Conservation (phyloP, 2,113 vertebrate genomes). For the Polypterus bichir region DNA sequence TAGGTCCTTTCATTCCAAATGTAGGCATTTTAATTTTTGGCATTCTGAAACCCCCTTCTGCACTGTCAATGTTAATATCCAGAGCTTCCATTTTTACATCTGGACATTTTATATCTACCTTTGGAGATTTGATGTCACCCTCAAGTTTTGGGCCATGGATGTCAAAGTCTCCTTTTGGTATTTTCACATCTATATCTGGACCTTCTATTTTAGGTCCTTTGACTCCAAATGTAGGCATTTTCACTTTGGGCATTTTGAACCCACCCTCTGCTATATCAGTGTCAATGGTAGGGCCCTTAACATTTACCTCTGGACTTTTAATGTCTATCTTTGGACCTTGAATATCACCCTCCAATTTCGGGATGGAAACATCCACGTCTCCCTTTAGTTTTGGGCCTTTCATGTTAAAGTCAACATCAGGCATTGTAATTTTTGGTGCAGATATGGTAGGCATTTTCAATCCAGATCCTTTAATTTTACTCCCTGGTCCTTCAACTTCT, state of each 20-base stretch:
- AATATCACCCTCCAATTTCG: slow-evolving; percentile 5
- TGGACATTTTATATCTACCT: neutral
- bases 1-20: slow-evolving; percentile 12
- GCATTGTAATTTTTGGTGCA: neutral
- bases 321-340: slow-evolving; percentile 10
- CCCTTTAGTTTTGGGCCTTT: neutral
- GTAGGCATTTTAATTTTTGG: slow-evolving; percentile 29
- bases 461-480: neutral
- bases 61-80: neutral
- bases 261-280: slow-evolving; percentile 19
- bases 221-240: slow-evolving; percentile 30
- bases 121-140: slow-evolving; percentile 17
- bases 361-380: neutral
- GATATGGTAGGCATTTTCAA: slow-evolving; percentile 8
- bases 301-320: neutral
- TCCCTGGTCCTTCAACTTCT: neutral
- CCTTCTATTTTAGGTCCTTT: slow-evolving; percentile 23
- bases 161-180: slow-evolving; percentile 18
- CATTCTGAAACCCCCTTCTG: slow-evolving; percentile 25
- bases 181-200: slow-evolving; percentile 4
- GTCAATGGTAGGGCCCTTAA: neutral
- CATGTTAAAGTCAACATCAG: neutral
- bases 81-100: slow-evolving; percentile 2
- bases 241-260: slow-evolving; percentile 26
- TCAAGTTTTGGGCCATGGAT: slow-evolving; percentile 1